Base-by-base conservation (phyloP, 2,888 invertebrate genomes). In the Amaurobius ferox region DNA sequence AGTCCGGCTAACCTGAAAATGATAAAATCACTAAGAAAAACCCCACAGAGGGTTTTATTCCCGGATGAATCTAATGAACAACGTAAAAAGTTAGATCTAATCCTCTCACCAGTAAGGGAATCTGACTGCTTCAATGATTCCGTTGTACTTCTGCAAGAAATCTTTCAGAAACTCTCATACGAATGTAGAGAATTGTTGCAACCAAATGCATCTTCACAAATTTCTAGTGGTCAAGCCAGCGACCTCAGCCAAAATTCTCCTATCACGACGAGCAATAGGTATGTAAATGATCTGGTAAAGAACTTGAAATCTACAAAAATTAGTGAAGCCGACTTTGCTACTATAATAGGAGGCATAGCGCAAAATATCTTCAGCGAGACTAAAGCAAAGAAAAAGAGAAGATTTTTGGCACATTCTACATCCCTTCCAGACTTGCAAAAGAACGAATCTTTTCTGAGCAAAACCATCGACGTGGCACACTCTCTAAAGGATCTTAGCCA, bases 121-220 rank as follows among this genome's bases (percentile, higher is more conserved):
- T 71, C 77, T n/a, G 7, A 48, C 5, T 71, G 39, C 23, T 85
- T 85, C 26, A 85, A 74, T n/a, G 83, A 85, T 13, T 85, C 83
- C 2, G 40, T 85, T 19, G 62, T 85, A 19, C 76, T 85, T 19
- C 40, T 85, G 9, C 83, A 85, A 72, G 83, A 85, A 72, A 85
- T 85, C 40, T 85, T 85, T 66, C 83, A 85, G 30, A 85, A 85
- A 32, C 66, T 85, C 9, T 85, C 83, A 0, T 77, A 77, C n/a
- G 83, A 85, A 67, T 85, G 83, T 39, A 71, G 30, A 78, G 83
- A 85, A 30, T 28, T 77, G 13, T 35, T 85, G 2, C 76, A 72
- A 6, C 77, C 83, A 26, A 35, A 55, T 23, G 64, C 40, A 0
- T 67, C 67, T 1, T 26, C 30, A 0, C 9, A 64, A 1, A 6